A percentile compares a stretch with the other conserved stretches of the same genome.
Evolutionary conservation across 2,113 vertebrate species (phyloP).

Genomic region (Nyctereutes procyonoides): DNA sequence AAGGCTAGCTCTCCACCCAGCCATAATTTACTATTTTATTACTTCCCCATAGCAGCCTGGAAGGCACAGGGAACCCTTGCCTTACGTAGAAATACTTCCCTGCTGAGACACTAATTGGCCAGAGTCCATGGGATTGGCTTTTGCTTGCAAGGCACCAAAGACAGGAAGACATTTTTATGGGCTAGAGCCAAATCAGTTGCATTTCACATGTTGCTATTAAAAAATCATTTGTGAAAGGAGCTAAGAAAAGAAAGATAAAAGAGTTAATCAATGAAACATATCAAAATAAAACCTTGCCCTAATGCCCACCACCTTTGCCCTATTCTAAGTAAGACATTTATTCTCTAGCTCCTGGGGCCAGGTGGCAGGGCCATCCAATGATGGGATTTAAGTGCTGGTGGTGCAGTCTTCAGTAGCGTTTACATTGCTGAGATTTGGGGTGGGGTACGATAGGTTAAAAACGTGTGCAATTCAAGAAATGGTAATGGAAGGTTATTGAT

Average conservation of each 20-base stretch:
- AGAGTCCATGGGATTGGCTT: neutral
- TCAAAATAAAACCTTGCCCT: neutral
- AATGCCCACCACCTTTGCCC: neutral
- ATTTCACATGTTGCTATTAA: conserved; percentile 12
- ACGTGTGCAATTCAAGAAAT: neutral
- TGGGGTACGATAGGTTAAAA: neutral
- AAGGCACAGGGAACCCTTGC: neutral
- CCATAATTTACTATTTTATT: conserved; percentile 41
- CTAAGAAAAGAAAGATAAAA: neutral
- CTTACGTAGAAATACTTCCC: neutral
- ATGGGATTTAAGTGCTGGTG: neutral
- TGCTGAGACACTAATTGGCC: conserved; percentile 12
- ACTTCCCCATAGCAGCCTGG: neutral
- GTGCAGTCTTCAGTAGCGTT: rapidly evolving
- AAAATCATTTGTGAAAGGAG: neutral
- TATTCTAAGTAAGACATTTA: neutral
- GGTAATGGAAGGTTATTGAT: neutral
- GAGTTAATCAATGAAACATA: neutral
- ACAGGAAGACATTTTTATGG: conserved; percentile 53
- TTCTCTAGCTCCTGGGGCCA: neutral
- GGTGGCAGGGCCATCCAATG: no score
- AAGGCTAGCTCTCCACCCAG: neutral
- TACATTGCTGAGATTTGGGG: neutral
- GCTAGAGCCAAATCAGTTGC: conserved; percentile 14
- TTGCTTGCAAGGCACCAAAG: conserved; percentile 25